Evolutionary conservation across 1,140 invertebrate species (phyloP).

Genomic region (Rhynchophorus ferrugineus): DNA sequence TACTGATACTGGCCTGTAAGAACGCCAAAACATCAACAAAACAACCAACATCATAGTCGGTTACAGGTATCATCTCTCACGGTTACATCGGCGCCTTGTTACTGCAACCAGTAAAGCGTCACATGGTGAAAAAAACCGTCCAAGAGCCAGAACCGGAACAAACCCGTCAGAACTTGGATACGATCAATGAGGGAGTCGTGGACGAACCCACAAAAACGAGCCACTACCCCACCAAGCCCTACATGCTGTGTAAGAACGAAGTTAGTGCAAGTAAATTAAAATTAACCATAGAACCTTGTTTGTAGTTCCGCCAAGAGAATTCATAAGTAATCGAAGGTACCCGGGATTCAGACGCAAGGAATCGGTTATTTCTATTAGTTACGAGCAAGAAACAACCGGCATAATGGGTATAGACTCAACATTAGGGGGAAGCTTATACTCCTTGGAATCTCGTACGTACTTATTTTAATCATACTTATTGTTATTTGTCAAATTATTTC

Average conservation of each 20-base stretch:
- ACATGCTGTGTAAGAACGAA: too few species aligned
- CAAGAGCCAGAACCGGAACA: constrained; percentile 2
- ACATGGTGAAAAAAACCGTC: constrained; percentile 39
- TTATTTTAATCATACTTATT: too few species aligned
- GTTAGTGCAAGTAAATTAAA: too few species aligned
- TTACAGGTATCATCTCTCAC: constrained; percentile 14
- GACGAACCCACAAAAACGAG: too few species aligned
- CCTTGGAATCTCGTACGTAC: constrained; percentile 14
- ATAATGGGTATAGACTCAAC: constrained; percentile 19
- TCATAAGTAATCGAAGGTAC: constrained; percentile 9
- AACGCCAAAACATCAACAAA: constrained; percentile 37
- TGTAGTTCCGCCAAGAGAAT: constrained; percentile 13
- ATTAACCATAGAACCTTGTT: too few species aligned
- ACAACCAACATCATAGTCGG: background rate
- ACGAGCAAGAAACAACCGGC: constrained; percentile 17
- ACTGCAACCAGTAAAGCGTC: constrained; percentile 46
- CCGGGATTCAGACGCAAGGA: constrained; percentile 14
- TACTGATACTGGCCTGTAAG: constrained; percentile 42
- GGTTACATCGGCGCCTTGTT: constrained; percentile 36
- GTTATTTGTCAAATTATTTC: too few species aligned
- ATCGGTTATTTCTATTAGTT: constrained; percentile 12
- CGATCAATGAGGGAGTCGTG: too few species aligned
- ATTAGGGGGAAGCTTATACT: constrained; percentile 13
- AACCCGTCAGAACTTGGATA: constrained; percentile 21
- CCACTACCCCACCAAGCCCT: too few species aligned